Evolutionary conservation across 2,888 invertebrate species (phyloP), one percentile per base, ranked within the genome.

Genomic region (Apocheima hispidaria): DNA sequence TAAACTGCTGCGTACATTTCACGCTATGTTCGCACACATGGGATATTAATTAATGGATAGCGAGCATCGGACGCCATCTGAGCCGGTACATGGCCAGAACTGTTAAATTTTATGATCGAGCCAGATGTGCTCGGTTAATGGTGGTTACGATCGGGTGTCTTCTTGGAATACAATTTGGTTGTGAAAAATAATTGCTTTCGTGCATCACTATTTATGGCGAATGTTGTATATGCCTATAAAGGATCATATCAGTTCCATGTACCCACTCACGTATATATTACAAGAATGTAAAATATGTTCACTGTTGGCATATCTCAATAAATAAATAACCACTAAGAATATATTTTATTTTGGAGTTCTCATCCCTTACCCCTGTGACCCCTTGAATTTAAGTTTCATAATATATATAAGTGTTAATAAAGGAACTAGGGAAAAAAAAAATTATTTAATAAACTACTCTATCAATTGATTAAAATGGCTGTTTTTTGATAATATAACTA

Each of bases 21-120:
- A 78, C 78, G 82, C 76, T 77, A 69, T 84, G 87, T 85, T 83
- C 80, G 84, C 87, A 83, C 79, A 83, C 82, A 83, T 79, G 81
- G 82, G 83, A 87, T 79, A 89, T 86, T 90, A 87, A 90, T 91
- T 90, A 88, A 86, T 86, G 83, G 84, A 74, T 70, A 84, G 78
- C 81, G 81, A 86, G 85, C 86, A 79, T 81, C 87, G 78, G 80
- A 79, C 80, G 79, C 73, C 90, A 90, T 84, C 83, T 89, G 89
- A 52, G 77, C 73, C 75, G 75, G 75, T 78, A 83, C 83, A 83
- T 81, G 79, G 80, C 77, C 76, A 72, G 75, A 71, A 71, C 81
- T 84, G 83, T 89, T 88, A 88, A 86, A 85, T 88, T 89, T 89
- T 89, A 89, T 84, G 88, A 83, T 83, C 77, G 79, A 73, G 71